Base-by-base conservation (phyloP, 2,797 vertebrate species). In the Artibeus lituratus region DNA sequence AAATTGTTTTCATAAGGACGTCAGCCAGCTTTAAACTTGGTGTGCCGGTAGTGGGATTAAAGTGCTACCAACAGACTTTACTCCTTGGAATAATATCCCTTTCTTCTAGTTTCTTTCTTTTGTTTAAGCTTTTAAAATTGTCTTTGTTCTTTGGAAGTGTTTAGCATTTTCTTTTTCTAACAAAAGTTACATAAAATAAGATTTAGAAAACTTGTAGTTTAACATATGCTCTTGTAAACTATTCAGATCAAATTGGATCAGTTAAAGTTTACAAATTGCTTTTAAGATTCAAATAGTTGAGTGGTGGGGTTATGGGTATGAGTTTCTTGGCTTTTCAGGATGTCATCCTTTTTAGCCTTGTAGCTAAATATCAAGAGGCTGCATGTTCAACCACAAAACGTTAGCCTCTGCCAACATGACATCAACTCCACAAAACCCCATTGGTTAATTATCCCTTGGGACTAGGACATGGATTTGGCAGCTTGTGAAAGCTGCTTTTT, bases 401-500 rank as follows among this genome's bases (percentile, higher is more conserved):
- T 94, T 94, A 95, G 77, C 77, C 65, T 91, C 81, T 95, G 97
- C 97, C 97, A 97, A 9, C 96, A 97, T 98, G 95, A 98, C 97
- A 84, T 98, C 97, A 98, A 29, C 94, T 91, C 87, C 89, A 87
- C 91, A 97, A 77, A 96, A 94, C 90, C 90, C 95, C 96, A 96
- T 92, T 97, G 96, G 95, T 90, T 97, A 86, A 97, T 96, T 95
- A 96, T 96, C 96, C 90, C 93, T 44, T 76, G 96, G 91, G 97
- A 97, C 90, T 73, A 73, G 93, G 91, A 94, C 96, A 94, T 93
- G 90, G 87, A 88, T 96, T 96, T 98, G 97, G 97, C 97, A 96
- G 97, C 96, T 96, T 96, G 96, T 96, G 96, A 98, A 97, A 96
- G 94, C 96, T 96, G 97, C 93, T 97, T 96, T 96, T 62, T 97